phyloP scores from a whole-genome alignment of 2,797 vertebrate genomes.

The Sebastes steindachneri region DNA sequence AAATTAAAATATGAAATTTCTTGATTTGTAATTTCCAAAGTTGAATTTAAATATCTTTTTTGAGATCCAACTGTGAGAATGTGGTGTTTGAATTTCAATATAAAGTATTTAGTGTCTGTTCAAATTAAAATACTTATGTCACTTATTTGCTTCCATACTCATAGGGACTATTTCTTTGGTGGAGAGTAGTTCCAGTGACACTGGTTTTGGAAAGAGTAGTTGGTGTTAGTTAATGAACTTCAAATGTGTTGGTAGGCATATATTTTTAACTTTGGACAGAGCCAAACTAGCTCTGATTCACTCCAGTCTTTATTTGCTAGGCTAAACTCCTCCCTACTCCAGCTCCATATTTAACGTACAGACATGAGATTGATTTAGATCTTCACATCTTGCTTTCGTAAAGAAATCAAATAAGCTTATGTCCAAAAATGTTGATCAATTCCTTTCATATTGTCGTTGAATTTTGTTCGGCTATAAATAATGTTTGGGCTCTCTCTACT shows the following conservation, averaged over 20 bases:
- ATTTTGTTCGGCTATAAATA: background rate
- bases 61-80: background rate
- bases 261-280: background rate
- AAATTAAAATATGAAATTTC: background rate
- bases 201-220: background rate
- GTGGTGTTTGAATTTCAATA: background rate
- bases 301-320: background rate
- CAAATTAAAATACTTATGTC: background rate
- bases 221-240: background rate
- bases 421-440: background rate
- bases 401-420: background rate
- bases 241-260: background rate
- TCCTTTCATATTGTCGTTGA: background rate
- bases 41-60: background rate
- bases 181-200: background rate
- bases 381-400: background rate
- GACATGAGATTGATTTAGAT: background rate
- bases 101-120: background rate
- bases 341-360: background rate
- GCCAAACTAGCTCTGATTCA: background rate
- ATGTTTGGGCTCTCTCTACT: background rate
- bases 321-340: background rate
- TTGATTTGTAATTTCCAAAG: no score
- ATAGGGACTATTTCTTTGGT: background rate
- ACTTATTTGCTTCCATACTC: background rate